Evolutionary conservation across 2,113 vertebrate species (phyloP).

Genomic region (Lontra canadensis): DNA sequence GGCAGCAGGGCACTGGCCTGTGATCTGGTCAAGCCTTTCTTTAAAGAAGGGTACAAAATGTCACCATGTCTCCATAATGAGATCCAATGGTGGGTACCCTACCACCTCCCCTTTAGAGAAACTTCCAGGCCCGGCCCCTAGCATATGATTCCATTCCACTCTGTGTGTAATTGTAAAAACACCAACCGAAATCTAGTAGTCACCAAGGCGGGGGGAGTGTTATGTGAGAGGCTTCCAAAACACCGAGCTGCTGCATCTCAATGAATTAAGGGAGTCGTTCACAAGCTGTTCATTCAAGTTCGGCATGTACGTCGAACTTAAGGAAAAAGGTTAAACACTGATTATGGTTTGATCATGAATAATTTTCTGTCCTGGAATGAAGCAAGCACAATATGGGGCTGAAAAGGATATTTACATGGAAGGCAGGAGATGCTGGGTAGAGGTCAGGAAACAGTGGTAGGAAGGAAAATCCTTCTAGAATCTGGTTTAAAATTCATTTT

Average conservation of each 20-base stretch:
- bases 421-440: neutral
- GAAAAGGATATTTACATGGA: neutral
- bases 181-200: constrained; percentile 20
- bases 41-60: constrained; percentile 51
- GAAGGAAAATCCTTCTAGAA: neutral
- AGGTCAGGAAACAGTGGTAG: constrained; percentile 26
- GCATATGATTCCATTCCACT: neutral
- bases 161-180: neutral
- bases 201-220: neutral
- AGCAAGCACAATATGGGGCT: constrained; percentile 58
- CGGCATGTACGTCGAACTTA: neutral
- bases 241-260: constrained; percentile 37
- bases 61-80: constrained; percentile 31
- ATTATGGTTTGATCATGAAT: neutral
- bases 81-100: neutral
- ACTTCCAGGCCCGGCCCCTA: neutral
- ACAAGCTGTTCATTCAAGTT: constrained; percentile 61
- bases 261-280: constrained; percentile 55
- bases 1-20: constrained; percentile 70
- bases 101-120: neutral
- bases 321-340: neutral
- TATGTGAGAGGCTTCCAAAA: constrained; percentile 55
- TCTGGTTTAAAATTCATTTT: neutral
- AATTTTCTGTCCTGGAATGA: constrained; percentile 59
- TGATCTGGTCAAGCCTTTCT: constrained; percentile 70